Base-by-base conservation (phyloP, 37 sponge, comb jelly and placozoan species). In the Lycopodina hypogea region DNA sequence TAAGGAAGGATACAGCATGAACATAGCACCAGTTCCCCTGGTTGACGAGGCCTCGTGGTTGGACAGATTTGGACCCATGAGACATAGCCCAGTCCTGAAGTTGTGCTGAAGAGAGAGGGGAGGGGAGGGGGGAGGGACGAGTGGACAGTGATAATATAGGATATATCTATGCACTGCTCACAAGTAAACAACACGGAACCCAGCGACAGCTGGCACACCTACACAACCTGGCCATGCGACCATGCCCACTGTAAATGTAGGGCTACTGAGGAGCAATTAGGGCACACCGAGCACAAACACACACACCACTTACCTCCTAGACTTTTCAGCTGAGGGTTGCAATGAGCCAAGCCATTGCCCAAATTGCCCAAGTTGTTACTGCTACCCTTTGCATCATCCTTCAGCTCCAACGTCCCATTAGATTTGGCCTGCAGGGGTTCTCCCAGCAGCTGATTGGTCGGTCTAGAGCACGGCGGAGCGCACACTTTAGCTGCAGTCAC, bases 41-140 rank as follows among this genome's bases (percentile, higher is more conserved):
- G 82, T 96, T 96, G 69, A 90, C 65, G 59, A 96, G 83, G 2
- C 96, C 96, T n/a, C 96, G 78, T 7, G 90, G 96, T n/a, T 81
- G 68, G 56, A 93, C 30, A 0, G 40, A 18, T 4, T 83, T 72
- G 0, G 81, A 2, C 11, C 68, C 36, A 70, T 89, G 82, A 3
- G 50, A 50, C 60, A 89, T 62, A 1, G 21, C n/a, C 72, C 65
- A 37, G 19, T 65, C 6, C 15, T 39, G 29, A 72, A 91, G 68
- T 50, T 90, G 82, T 30, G 82, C 91, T 90, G 74, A n/a, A 71
- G 35, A 70, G 35, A 80, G 63, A 81, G 52, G 77, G 9, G 17
- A 41, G 68, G 28, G 42, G 33, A 38, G 32, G 30, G 22, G 1
- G 36, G 26, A 42, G 26, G 41, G 11, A 14, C 14, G 3, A 39